Evolutionary conservation across 2,797 vertebrate genomes (phyloP), one percentile per base, ranked within the genome.

Genomic region (Sebastes nivosus): DNA sequence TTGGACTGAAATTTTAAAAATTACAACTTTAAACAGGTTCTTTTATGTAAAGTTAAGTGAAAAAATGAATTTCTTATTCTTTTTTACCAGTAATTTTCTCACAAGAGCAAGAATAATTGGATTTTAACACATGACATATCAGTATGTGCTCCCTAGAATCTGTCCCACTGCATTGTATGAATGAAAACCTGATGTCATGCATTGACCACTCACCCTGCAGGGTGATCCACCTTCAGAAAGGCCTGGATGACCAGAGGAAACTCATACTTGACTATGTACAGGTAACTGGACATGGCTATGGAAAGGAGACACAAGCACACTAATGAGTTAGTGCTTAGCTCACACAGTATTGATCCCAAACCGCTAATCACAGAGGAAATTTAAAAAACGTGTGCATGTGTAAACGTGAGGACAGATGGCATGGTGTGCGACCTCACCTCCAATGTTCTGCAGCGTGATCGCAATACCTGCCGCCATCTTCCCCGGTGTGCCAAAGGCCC

Each of bases 201-300:
- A 32, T 2, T 63, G 46, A 50, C 6, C 32, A 95, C 97, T 98
- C 94, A 99, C 98, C 95, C 95, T 81, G 95, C 96, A 85, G 96
- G 95, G 6, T 96, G 95, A 77, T 97, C 95, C 91, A 97, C 94
- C 84, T 89, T 97, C 87, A 99, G 95, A 91, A 99, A 99, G 77
- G 98, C 97, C 92, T 99, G 97, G 90, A 99, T 98, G 92, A 99
- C 98, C 69, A 99, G 94, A 66, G 99, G 99, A 87, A 99, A 97
- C 95, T 99, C 99, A 0, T 97, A 99, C 92, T 99, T 99, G 87
- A 99, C 97, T 4, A 99, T 99, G 92, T 98, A 99, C 87, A 99
- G 95, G 93, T 99, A 99, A 92, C 99, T 99, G 94, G 98, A 99
- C 98, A 99, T 99, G 85, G 97, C 97, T 99, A 89, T 24, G 65